Evolutionary conservation across 2,888 invertebrate genomes (phyloP), one percentile per base, ranked within the genome.

Genomic region (Acrobasis repandana): DNA sequence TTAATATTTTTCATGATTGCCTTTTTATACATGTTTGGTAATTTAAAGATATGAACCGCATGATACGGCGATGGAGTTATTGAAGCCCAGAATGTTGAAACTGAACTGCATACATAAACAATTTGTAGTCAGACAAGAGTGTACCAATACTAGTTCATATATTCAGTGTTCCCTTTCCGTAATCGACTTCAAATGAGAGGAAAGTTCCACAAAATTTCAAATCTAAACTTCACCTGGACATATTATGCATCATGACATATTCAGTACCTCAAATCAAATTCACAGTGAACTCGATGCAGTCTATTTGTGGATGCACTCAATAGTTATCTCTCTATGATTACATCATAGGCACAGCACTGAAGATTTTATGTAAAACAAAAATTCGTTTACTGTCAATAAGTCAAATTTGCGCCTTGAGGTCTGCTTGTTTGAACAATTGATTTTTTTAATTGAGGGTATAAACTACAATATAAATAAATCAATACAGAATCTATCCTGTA

Each of bases 191-290:
- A 38, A 49, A 58, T 47, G 36, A 50, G 49, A 49, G 58, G 58
- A 58, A 58, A 58, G n/a, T 58, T 58, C 49, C 58, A 50, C 49
- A n/a, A 49, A 16, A 47, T 48, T 49, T 38, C 38, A 58, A 58
- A 58, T 58, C 58, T 58, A 58, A 58, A 50, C 58, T 58, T 58
- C 58, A 58, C 58, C 58, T 58, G 58, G 58, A 50, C 58, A 2
- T 49, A 38, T 58, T 58, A 58, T 49, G 49, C 20, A 16, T 58
- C 48, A 48, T 58, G 56, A 56, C 56, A 56, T 56, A 56, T 56
- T 56, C 57, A 48, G 57, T 58, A 36, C 38, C 38, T 54, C 9
- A 18, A 54, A 34, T 36, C 36, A 57, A n/a, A 49, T 49, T 49
- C 58, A 58, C 48, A 48, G n/a, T 48, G 14, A 15, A 49, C 34